A percentile compares a stretch with the other conserved stretches of the same genome.
phyloP scores from a whole-genome alignment of 2,113 vertebrate species.

The Poeciliopsis prolifica region DNA sequence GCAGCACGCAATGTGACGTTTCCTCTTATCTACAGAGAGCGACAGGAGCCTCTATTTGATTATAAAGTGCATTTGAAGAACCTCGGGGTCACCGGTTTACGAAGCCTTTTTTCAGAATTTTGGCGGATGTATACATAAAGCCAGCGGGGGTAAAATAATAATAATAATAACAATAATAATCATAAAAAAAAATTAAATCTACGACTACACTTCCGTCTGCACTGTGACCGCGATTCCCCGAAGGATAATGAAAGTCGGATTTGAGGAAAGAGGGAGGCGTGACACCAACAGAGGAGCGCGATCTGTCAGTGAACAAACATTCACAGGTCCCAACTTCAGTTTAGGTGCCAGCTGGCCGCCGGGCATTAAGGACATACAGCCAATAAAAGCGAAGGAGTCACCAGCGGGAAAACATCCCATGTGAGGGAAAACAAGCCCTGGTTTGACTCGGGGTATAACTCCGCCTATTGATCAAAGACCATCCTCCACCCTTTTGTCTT shows the following conservation, averaged over 20 bases:
- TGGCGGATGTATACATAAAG: neutral
- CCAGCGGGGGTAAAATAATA: too few species aligned
- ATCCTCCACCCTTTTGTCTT: constrained; percentile 74
- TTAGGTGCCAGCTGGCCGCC: constrained; percentile 7
- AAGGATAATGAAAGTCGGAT: neutral
- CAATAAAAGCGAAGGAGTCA: constrained; percentile 35
- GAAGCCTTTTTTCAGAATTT: neutral
- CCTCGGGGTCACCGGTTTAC: neutral
- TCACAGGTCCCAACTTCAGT: neutral
- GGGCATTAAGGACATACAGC: neutral
- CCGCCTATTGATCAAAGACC: constrained; percentile 77
- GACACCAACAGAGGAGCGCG: neutral
- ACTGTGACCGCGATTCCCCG: neutral
- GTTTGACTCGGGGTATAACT: constrained; percentile 53
- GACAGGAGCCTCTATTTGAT: neutral
- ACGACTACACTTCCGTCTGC: neutral
- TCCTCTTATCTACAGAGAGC: neutral
- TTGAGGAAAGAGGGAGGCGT: neutral
- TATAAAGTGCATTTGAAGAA: neutral
- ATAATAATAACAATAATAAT: too few species aligned
- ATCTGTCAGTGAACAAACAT: constrained; percentile 6
- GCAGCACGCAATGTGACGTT: neutral
- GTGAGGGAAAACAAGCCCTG: constrained; percentile 38
- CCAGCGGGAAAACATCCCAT: constrained; percentile 39
- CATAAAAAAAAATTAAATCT: neutral